These are phyloP conservation scores for Elachura formosa DNA, from an alignment of 2,113 vertebrate genomes.

Conservation along the genomic window DNA sequence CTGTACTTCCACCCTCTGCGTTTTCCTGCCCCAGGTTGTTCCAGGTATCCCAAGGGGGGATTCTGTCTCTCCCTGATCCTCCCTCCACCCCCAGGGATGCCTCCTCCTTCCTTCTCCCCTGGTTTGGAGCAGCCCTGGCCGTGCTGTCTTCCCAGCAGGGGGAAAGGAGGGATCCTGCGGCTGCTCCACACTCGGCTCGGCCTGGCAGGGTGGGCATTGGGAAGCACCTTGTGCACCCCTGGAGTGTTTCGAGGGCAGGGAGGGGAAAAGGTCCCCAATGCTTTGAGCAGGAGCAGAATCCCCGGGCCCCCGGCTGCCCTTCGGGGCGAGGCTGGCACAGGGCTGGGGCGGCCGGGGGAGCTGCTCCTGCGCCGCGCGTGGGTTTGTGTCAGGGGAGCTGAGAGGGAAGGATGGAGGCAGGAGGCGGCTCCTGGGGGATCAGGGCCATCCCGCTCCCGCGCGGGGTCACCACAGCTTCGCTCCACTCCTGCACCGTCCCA, in stretches of 20 bases:
- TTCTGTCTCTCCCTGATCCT: background rate
- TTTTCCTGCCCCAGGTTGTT: background rate
- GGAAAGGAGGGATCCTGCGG: background rate
- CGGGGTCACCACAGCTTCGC: background rate
- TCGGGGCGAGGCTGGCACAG: background rate
- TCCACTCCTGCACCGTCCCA: background rate
- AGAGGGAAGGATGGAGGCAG: background rate
- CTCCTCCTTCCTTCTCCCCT: background rate
- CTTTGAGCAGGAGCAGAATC: background rate
- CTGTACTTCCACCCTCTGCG: background rate
- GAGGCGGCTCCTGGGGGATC: background rate
- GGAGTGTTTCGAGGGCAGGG: accelerated
- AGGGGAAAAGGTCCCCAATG: background rate
- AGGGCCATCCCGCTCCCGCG: accelerated
- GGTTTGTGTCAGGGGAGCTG: background rate
- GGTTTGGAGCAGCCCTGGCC: background rate
- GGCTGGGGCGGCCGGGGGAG: background rate
- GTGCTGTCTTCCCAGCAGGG: background rate
- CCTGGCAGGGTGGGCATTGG: accelerated
- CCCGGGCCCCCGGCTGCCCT: accelerated
- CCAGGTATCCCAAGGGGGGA: background rate
- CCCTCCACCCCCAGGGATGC: background rate
- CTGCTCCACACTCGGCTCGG: background rate
- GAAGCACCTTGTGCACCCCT: background rate
- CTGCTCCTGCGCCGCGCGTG: accelerated